phyloP scores from a whole-genome alignment of 2,888 invertebrate species.

The Catonia carolina region DNA sequence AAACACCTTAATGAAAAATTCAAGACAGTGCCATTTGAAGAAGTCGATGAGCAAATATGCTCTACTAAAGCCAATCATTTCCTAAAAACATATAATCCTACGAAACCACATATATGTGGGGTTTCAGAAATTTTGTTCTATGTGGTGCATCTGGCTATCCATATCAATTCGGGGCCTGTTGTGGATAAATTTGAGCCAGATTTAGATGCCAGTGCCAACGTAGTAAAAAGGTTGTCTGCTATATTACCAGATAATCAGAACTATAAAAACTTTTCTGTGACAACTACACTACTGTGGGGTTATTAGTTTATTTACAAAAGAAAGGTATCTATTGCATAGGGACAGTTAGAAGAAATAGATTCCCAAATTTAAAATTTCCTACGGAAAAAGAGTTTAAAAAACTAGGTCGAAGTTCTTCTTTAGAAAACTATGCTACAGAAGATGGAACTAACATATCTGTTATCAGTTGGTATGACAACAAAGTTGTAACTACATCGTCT shows the following conservation, averaged over 20 bases:
- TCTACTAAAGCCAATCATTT: no score
- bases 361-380: background rate
- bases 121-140: no score
- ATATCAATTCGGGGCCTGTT: no score
- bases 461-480: background rate
- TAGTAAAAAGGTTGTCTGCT: background rate
- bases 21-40: no score
- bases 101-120: no score
- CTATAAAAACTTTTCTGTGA: background rate
- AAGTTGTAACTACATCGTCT: background rate
- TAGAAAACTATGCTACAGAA: background rate
- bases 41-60: no score
- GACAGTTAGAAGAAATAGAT: background rate
- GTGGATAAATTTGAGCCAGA: background rate
- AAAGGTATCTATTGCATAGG: background rate
- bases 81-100: no score
- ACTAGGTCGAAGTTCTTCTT: background rate
- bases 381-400: slow-evolving; percentile 3
- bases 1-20: no score
- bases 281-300: background rate
- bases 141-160: no score
- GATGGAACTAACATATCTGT: background rate
- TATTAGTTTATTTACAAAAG: background rate
- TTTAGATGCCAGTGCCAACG: background rate
- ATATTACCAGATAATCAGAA: background rate